Percentiles rank a stretch among this genome's conserved stretches.
phyloP scores from a whole-genome alignment of 2,888 invertebrate species.

The Heteromurus nitidus region DNA sequence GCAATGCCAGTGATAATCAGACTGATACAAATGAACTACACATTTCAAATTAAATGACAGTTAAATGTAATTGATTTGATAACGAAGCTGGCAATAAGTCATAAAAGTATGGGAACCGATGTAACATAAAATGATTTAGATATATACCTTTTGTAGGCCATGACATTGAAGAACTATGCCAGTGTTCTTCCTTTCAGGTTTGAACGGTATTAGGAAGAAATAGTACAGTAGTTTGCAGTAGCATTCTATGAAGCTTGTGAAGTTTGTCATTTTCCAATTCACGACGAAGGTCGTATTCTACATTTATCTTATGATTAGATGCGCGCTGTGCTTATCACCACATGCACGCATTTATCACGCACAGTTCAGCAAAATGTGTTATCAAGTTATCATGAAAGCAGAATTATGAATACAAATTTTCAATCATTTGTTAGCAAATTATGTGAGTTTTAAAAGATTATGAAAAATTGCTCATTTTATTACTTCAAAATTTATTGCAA shows the following conservation, averaged over 20 bases:
- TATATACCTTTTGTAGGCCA: conserved; percentile 27
- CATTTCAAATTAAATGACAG: not conserved
- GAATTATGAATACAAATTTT: too few relatives aligned
- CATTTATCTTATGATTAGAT: too few relatives aligned
- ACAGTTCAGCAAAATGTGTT: too few relatives aligned
- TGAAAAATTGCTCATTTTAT: conserved; percentile 14
- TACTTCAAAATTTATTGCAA: not conserved
- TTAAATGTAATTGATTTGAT: not conserved
- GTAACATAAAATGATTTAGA: not conserved
- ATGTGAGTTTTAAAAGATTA: too few relatives aligned
- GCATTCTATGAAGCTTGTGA: conserved; percentile 7
- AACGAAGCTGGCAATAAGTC: too few relatives aligned
- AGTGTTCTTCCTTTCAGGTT: not conserved
- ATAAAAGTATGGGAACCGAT: too few relatives aligned
- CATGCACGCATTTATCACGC: too few relatives aligned
- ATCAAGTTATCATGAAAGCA: too few relatives aligned
- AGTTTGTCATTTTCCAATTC: too few relatives aligned
- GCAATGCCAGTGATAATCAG: not conserved
- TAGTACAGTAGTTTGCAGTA: conserved; percentile 25
- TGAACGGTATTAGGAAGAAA: conserved; percentile 17
- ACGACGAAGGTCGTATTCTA: too few relatives aligned
- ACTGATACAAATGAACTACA: not conserved
- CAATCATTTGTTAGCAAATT: too few relatives aligned
- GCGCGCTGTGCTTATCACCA: too few relatives aligned
- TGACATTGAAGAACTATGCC: not conserved